phyloP scores from a whole-genome alignment of 2,888 invertebrate species.

The Hemithea aestivaria region DNA sequence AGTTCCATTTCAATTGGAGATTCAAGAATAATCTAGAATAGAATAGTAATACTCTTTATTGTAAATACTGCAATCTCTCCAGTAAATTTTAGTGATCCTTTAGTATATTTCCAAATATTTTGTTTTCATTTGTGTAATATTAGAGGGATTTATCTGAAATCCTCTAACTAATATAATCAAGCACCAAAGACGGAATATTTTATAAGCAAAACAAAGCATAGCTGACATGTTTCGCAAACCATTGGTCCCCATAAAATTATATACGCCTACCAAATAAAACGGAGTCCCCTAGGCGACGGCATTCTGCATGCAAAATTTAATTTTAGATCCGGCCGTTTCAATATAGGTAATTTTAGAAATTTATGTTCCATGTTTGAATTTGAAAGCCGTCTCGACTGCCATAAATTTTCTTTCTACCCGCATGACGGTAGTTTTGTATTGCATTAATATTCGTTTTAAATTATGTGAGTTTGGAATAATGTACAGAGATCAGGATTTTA shows the following conservation, averaged over 20 bases:
- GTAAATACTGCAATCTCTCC: no score
- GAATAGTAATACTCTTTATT: no score
- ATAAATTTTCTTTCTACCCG: slow-evolving; percentile 50
- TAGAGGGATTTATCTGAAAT: no score
- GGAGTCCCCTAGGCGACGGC: slow-evolving; percentile 47
- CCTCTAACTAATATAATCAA: no score
- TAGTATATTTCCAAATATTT: no score
- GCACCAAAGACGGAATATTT: slow-evolving; percentile 26
- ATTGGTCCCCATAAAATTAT: slow-evolving; percentile 78
- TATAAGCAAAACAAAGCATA: slow-evolving; percentile 52
- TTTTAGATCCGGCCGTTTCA: slow-evolving; percentile 73
- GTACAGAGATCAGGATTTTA: no score
- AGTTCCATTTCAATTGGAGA: no score
- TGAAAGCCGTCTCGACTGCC: slow-evolving; percentile 46
- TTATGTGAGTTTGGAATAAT: no score
- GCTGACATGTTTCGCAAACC: slow-evolving; percentile 70
- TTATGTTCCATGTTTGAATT: slow-evolving; percentile 72
- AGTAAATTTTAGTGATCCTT: no score
- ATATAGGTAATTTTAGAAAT: slow-evolving; percentile 76
- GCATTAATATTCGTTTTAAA: no score
- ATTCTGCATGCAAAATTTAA: slow-evolving; percentile 78
- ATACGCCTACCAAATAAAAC: slow-evolving; percentile 78
- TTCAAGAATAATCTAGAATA: no score
- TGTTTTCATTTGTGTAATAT: no score
- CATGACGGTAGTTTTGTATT: slow-evolving; percentile 19